Evolutionary conservation across 2,888 invertebrate species (phyloP).

Genomic region (Epinotia ramella): DNA sequence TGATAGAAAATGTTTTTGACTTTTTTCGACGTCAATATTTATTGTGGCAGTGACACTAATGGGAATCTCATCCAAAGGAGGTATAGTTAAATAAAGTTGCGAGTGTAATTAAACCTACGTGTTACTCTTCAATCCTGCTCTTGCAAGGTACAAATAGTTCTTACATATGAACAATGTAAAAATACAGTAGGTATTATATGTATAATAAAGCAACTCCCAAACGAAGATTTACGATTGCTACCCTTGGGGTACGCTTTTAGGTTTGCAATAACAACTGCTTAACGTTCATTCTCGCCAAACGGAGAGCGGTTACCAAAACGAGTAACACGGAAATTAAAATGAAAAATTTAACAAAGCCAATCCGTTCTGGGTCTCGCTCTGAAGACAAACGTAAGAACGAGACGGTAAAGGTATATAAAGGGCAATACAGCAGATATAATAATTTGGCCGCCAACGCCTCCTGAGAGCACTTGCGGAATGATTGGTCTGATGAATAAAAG

Average conservation of each 20-base stretch:
- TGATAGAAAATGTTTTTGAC: conserved; percentile 22
- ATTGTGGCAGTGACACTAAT: conserved; percentile 6
- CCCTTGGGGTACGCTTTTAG: neutral
- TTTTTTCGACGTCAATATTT: neutral
- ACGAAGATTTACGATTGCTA: neutral
- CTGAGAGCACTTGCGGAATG: conserved; percentile 76
- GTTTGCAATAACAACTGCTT: neutral
- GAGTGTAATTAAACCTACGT: neutral
- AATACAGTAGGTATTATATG: too few relatives aligned
- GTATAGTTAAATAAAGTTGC: neutral
- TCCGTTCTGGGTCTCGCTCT: conserved; percentile 41
- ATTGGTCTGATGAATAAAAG: conserved; percentile 83
- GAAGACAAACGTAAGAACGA: conserved; percentile 5
- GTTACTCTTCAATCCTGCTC: neutral
- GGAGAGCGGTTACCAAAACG: neutral
- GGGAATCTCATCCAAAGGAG: too few relatives aligned
- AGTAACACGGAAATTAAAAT: conserved; percentile 29
- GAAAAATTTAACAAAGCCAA: conserved; percentile 70
- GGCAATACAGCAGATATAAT: conserved; percentile 43
- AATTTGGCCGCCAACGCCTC: conserved; percentile 71
- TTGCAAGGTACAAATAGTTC: too few relatives aligned
- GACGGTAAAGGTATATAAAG: conserved; percentile 21
- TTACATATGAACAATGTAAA: too few relatives aligned
- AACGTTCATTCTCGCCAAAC: neutral
- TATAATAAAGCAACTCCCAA: neutral